These are phyloP conservation scores for Zaprionus davidi DNA, from an alignment of 1,140 invertebrate species.

Conservation along the genomic window DNA sequence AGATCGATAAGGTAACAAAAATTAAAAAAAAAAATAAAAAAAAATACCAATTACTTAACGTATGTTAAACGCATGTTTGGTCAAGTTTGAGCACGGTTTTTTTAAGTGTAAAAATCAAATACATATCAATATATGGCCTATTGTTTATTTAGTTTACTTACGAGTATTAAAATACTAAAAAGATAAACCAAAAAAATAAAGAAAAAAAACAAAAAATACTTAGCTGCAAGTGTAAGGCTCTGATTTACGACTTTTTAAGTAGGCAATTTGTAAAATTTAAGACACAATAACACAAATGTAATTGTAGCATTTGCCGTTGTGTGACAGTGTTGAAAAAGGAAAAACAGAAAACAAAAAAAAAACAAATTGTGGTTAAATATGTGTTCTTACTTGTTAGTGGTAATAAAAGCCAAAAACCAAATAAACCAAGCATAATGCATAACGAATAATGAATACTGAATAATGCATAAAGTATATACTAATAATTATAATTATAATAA, in stretches of 20 bases:
- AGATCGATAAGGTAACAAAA: conserved; percentile 21
- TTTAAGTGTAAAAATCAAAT: conserved; percentile 83
- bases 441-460: conserved; percentile 18
- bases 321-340: conserved; percentile 34
- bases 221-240: conserved; percentile 68
- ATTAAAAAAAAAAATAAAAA: conserved; percentile 4
- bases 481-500: conserved; percentile 41
- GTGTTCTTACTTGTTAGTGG: conserved; percentile 83
- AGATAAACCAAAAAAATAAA: conserved; percentile 24
- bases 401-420: conserved; percentile 73
- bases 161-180: conserved; percentile 39
- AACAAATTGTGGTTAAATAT: conserved; percentile 83
- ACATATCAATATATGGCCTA: conserved; percentile 84
- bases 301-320: conserved; percentile 32
- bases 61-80: conserved; percentile 57
- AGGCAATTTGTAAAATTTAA: conserved; percentile 78
- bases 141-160: conserved; percentile 82
- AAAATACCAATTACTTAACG: conserved; percentile 24
- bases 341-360: conserved; percentile 54
- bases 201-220: conserved; percentile 33
- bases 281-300: conserved; percentile 45
- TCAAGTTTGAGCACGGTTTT: conserved; percentile 75
- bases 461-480: conserved; percentile 42
- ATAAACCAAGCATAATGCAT: conserved; percentile 41
- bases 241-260: conserved; percentile 81